These are phyloP conservation scores for Tinea semifulvella DNA, from an alignment of 2,888 invertebrate genomes.

Conservation along the genomic window DNA sequence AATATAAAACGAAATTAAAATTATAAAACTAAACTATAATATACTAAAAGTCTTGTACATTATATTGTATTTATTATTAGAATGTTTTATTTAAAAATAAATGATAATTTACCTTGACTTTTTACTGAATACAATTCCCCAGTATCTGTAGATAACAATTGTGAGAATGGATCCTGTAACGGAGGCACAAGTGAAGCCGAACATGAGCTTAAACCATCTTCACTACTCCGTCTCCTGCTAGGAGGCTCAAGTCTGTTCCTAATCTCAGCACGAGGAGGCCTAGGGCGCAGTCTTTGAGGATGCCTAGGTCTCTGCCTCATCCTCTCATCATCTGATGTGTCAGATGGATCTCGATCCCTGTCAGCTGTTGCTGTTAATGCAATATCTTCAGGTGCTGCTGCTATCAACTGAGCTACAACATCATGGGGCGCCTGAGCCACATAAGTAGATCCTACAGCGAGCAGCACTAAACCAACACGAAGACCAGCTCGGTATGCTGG, in stretches of 20 bases:
- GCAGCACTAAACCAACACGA: slow-evolving; percentile 90
- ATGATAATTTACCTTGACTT: not conserved
- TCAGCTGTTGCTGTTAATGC: slow-evolving; percentile 82
- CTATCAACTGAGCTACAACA: slow-evolving; percentile 91
- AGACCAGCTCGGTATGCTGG: slow-evolving; percentile 92
- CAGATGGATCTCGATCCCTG: slow-evolving; percentile 38
- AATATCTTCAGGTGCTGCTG: slow-evolving; percentile 83
- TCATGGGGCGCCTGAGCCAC: slow-evolving; percentile 94
- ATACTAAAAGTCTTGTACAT: too few species aligned
- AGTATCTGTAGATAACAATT: slow-evolving; percentile 1
- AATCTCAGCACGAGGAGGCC: slow-evolving; percentile 36
- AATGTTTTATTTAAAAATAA: too few species aligned
- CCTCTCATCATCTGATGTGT: slow-evolving; percentile 53
- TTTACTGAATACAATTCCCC: slow-evolving; percentile 8
- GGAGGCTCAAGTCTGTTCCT: slow-evolving; percentile 5
- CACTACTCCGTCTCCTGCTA: not conserved
- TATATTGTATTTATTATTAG: too few species aligned
- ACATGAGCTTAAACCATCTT: not conserved
- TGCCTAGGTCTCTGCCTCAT: slow-evolving; percentile 47
- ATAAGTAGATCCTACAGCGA: slow-evolving; percentile 90
- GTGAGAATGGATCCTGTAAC: not conserved
- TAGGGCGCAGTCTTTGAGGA: slow-evolving; percentile 44
- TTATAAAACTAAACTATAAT: too few species aligned
- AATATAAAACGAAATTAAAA: too few species aligned
- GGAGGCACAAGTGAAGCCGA: not conserved